phyloP scores from a whole-genome alignment of 2,888 invertebrate genomes.

The Nowickia ferox region DNA sequence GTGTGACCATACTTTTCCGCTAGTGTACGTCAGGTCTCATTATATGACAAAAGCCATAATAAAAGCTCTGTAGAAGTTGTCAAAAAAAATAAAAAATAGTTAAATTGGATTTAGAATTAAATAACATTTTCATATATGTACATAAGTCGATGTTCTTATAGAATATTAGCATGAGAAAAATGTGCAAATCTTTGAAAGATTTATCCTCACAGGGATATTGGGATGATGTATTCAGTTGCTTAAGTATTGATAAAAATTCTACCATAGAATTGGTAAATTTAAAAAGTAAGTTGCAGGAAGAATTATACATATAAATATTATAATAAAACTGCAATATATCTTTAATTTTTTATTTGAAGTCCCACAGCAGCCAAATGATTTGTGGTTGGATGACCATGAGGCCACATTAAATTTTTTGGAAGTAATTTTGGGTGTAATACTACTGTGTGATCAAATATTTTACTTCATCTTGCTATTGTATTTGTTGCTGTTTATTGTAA shows the following conservation, averaged over 20 bases:
- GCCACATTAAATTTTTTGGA: constrained; percentile 69
- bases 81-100: background rate
- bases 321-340: background rate
- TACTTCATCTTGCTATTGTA: constrained; percentile 65
- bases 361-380: constrained; percentile 43
- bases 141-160: no score
- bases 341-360: constrained; percentile 33
- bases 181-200: constrained; percentile 60
- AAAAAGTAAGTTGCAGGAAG: constrained; percentile 56
- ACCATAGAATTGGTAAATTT: constrained; percentile 71
- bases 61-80: background rate
- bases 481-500: constrained; percentile 55
- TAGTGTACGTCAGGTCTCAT: no score
- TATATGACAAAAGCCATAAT: background rate
- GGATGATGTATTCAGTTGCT: constrained; percentile 71
- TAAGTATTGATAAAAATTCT: constrained; percentile 71
- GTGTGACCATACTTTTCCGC: no score
- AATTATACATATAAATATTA: background rate
- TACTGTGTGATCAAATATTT: constrained; percentile 70
- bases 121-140: no score
- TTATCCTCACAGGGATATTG: constrained; percentile 68
- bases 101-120: background rate
- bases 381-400: constrained; percentile 70
- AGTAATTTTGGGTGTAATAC: constrained; percentile 68
- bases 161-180: constrained; percentile 27